Percentiles rank a stretch among this genome's conserved stretches.
Evolutionary conservation across 2,888 invertebrate genomes (phyloP).

Genomic region (Dione vanillae): DNA sequence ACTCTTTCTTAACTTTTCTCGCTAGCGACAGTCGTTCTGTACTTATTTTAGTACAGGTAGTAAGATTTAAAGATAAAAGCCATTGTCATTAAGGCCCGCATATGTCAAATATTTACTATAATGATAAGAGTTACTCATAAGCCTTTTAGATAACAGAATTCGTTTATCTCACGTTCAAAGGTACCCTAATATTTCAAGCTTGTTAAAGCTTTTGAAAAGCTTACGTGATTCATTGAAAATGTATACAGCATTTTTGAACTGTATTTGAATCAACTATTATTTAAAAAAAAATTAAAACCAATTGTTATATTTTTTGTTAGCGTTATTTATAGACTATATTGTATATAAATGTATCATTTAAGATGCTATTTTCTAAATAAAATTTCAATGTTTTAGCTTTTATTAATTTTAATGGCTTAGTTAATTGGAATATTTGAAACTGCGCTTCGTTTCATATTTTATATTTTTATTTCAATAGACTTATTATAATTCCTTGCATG

Average conservation of each 20-base stretch:
- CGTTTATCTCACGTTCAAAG: conserved; percentile 51
- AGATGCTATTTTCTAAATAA: background rate
- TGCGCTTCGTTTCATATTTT: background rate
- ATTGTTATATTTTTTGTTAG: too few relatives aligned
- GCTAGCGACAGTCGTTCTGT: conserved; percentile 13
- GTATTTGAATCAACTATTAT: background rate
- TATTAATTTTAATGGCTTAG: background rate
- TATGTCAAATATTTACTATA: conserved; percentile 70
- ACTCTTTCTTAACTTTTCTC: background rate
- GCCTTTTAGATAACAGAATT: conserved; percentile 56
- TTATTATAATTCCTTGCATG: background rate
- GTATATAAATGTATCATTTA: too few relatives aligned
- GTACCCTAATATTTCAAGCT: conserved; percentile 18
- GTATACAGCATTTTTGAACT: background rate
- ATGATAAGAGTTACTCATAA: conserved; percentile 65
- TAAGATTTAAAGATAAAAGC: conserved; percentile 59
- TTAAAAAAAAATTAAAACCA: too few relatives aligned
- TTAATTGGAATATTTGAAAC: background rate
- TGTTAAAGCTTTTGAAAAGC: background rate
- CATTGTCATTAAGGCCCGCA: conserved; percentile 66
- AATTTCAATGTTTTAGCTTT: background rate
- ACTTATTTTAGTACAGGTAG: conserved; percentile 10
- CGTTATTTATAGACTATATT: too few relatives aligned
- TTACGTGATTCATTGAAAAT: conserved; percentile 7
- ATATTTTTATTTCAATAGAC: background rate